phyloP scores from a whole-genome alignment of 2,797 vertebrate genomes.

The Steatocranus sp. region DNA sequence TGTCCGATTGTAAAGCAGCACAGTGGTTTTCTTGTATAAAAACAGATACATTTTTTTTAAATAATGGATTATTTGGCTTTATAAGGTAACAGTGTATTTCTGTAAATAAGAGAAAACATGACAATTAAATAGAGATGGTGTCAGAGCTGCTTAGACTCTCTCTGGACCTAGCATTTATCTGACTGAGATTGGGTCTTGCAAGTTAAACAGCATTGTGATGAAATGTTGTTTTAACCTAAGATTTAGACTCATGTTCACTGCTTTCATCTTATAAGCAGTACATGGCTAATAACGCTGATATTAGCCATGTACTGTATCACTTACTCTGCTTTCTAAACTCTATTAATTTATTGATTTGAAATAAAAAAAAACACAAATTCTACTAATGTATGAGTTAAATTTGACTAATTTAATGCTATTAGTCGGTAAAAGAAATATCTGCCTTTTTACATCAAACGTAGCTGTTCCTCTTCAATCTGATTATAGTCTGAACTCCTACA shows the following conservation, averaged over 20 bases:
- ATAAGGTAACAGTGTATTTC: constrained; percentile 21
- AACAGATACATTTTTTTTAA: not conserved
- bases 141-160: constrained; percentile 2
- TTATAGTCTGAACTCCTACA: not conserved
- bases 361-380: accelerated
- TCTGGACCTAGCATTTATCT: not conserved
- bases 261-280: not conserved
- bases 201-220: not conserved
- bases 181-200: not conserved
- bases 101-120: constrained; percentile 44
- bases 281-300: not conserved
- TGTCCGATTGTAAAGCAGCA: not conserved
- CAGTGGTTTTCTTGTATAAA: not conserved
- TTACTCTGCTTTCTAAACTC: not conserved
- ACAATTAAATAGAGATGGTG: constrained; percentile 2
- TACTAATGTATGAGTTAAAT: not conserved
- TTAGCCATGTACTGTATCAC: not conserved
- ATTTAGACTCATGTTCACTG: not conserved
- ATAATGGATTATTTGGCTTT: constrained; percentile 34
- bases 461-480: not conserved
- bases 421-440: not conserved
- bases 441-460: not conserved
- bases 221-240: not conserved
- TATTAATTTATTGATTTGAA: not conserved
- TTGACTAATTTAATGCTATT: not conserved